Base-by-base conservation (phyloP, 2,113 vertebrate species). In the Oncorhynchus clarkii region DNA sequence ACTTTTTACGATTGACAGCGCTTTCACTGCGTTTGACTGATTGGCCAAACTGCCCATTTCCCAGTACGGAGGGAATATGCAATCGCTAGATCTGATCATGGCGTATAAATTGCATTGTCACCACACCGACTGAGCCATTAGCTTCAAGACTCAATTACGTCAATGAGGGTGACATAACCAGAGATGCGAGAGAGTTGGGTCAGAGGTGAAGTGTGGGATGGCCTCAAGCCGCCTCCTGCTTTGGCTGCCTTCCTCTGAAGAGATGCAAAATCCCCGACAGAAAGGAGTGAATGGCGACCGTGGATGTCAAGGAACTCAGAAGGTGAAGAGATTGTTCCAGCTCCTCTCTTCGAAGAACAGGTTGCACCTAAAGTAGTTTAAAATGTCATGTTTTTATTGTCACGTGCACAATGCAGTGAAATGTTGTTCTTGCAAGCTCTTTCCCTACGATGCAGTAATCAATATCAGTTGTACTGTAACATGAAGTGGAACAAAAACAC, bases 11-110 rank as follows among this genome's bases (percentile, higher is more conserved):
- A 82, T 76, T 82, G 76, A 85, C 72, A 72, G 39, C 20, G 68
- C 85, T 86, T 85, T 87, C 80, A 84, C 80, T 74, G 79, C 83
- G 31, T 83, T 82, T 80, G 73, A 82, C 77, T 79, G 78, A 89
- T 80, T 84, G 71, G 78, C 79, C 62, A 81, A 84, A 79, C 45
- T 20, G 34, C 72, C 70, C 8, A 31, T 80, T 86, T 86, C 73
- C 51, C 80, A 68, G 59, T 74, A 51, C 5, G n/a, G 72, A 45
- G 12, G 51, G 3, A 54, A 69, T 82, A 77, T 64, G 77, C 49
- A 45, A 72, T 13, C 75, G 49, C 39, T 71, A 48, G 7, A 14
- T 27, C 54, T 27, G 75, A 89, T 76, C 80, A 81, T 74, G 62
- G 71, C 70, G 2, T 84, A 82, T 85, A 82, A 78, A 85, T 88